phyloP scores from a whole-genome alignment of 2,113 vertebrate species.

The Gavialis gangeticus region DNA sequence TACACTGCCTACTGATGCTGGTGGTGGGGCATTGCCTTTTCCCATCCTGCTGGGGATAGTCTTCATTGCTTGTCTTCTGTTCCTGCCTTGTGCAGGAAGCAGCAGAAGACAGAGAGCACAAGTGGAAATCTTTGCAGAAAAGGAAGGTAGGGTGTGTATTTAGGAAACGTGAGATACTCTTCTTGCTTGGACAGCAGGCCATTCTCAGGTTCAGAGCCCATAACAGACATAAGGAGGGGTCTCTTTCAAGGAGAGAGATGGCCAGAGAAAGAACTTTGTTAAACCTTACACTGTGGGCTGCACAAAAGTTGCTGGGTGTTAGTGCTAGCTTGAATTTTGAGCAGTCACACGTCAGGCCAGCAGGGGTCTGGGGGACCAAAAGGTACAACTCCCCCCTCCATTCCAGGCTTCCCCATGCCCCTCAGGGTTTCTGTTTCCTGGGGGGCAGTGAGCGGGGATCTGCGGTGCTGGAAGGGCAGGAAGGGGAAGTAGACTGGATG shows the following conservation, averaged over 20 bases:
- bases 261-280: neutral
- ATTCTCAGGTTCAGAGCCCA: neutral
- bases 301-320: too few species aligned
- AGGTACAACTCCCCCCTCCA: too few species aligned
- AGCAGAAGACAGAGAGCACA: neutral
- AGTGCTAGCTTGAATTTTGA: too few species aligned
- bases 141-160: neutral
- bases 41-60: neutral
- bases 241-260: neutral
- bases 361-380: too few species aligned
- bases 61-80: neutral
- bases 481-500: too few species aligned
- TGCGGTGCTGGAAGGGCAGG: too few species aligned
- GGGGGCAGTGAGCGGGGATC: too few species aligned
- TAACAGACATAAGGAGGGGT: accelerated
- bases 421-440: too few species aligned
- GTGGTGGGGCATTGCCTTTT: neutral
- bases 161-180: neutral
- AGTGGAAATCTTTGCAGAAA: neutral
- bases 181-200: neutral
- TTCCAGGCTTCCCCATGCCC: too few species aligned
- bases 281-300: too few species aligned
- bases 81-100: neutral
- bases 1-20: too few species aligned
- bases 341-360: too few species aligned